These are phyloP conservation scores for Oenanthe oenanthe DNA, from an alignment of 2,113 vertebrate species.

Conservation along the genomic window DNA sequence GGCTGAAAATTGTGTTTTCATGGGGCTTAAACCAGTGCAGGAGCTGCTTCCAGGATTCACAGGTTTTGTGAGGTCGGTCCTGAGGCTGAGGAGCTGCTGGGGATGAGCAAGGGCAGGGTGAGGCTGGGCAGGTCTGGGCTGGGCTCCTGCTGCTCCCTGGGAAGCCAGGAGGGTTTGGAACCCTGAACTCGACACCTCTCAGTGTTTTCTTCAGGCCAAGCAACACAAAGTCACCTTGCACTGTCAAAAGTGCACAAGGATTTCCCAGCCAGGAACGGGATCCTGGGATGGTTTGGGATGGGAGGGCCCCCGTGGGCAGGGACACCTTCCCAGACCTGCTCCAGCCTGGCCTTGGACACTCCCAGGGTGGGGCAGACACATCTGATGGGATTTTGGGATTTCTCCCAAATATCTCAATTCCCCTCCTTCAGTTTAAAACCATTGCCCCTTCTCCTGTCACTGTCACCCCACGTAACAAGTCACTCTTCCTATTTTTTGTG, in stretches of 20 bases:
- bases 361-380: neutral
- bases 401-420: neutral
- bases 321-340: neutral
- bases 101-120: accelerated
- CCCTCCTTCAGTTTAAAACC: neutral
- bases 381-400: neutral
- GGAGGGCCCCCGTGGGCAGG: neutral
- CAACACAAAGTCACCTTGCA: accelerated
- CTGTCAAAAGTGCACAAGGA: accelerated
- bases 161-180: neutral
- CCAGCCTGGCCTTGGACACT: neutral
- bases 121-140: accelerated
- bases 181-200: accelerated
- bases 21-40: neutral
- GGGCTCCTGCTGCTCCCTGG: neutral
- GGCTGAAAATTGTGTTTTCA: neutral
- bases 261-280: neutral
- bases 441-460: accelerated
- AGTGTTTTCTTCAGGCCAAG: accelerated
- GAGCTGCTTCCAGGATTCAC: neutral
- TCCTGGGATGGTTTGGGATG: neutral
- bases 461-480: accelerated
- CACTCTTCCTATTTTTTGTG: accelerated
- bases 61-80: neutral
- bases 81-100: neutral